Evolutionary conservation across 1,140 invertebrate species (phyloP), one percentile per base, ranked within the genome.

Genomic region (Artemia franciscana): DNA sequence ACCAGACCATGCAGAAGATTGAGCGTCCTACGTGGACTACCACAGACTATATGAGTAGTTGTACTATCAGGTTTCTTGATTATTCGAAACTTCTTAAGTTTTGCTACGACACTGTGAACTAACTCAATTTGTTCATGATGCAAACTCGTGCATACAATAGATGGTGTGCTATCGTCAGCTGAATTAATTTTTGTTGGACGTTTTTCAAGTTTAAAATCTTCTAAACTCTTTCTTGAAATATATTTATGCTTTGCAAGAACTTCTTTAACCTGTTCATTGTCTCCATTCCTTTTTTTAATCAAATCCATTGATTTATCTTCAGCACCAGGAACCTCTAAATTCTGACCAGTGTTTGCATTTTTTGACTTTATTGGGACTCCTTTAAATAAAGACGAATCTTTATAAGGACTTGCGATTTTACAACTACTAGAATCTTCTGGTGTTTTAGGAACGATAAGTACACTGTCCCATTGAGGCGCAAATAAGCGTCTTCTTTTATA

Each of bases 1-100:
- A 74, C 71, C 3, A 80, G 67, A 2, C 73, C 79, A 64, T 74
- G 73, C 61, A 79, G 64, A 23, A 80, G 65, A 68, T 80, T 80
- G 9, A 80, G 64, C 0, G 79, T 80, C 27, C 78, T 71, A 26
- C 73, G 73, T 5, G 75, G 65, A 58, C 75, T 75, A 21, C 73
- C 71, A 62, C 71, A 73, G 3, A 80, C 71, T 60, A 80, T 66
- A 68, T 80, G 78, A 26, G 77, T 79, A n/a, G 63, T 66, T 62
- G 57, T 71, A 24, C 68, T 68, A 57, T 68, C 74, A 7, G 79
- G 77, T 27, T 69, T 72, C 25, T 72, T 68, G 68, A 77, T 76
- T 59, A 78, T 60, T 9, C 70, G 65, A 67, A 78, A 75, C 26
- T 68, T 67, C 28, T 75, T 74, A 57, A 79, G 64, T 66, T 73